Percentiles rank a stretch among this genome's conserved stretches.
Conservation (phyloP, 2,113 vertebrate genomes). For the Beaufortia kweichowensis region DNA sequence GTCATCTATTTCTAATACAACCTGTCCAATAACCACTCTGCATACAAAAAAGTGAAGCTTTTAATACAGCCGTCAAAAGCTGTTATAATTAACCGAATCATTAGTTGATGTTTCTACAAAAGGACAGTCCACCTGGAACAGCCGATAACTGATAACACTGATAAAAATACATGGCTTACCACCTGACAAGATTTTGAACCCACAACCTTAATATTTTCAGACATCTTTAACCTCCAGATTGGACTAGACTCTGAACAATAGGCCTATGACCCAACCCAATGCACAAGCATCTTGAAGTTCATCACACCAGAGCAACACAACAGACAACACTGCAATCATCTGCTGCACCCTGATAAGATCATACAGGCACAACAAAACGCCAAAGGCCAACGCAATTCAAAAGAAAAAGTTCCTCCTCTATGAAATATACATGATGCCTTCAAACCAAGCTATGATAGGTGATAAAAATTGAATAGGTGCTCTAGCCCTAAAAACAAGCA, state of each 20-base stretch:
- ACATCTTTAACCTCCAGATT: conserved; percentile 55
- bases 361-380: not conserved
- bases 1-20: not conserved
- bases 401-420: conserved; percentile 12
- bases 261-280: conserved; percentile 13
- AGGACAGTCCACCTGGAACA: not conserved
- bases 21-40: conserved; percentile 42
- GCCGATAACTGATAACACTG: not conserved
- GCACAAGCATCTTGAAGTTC: conserved; percentile 32
- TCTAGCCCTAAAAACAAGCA: conserved; percentile 32
- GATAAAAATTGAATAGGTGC: conserved; percentile 42
- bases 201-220: not conserved
- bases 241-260: conserved; percentile 43
- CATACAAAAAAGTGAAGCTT: conserved; percentile 64
- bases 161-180: not conserved
- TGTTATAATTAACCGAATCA: not conserved
- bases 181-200: not conserved
- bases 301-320: not conserved
- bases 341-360: not conserved
- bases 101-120: conserved; percentile 1
- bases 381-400: conserved; percentile 6
- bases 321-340: not conserved
- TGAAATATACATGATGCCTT: conserved; percentile 41
- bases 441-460: conserved; percentile 32
- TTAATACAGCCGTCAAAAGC: conserved; percentile 64